Percentiles rank a stretch among this genome's conserved stretches.
Evolutionary conservation across 2,888 invertebrate genomes (phyloP).

Genomic region (Creontiades dilutus): DNA sequence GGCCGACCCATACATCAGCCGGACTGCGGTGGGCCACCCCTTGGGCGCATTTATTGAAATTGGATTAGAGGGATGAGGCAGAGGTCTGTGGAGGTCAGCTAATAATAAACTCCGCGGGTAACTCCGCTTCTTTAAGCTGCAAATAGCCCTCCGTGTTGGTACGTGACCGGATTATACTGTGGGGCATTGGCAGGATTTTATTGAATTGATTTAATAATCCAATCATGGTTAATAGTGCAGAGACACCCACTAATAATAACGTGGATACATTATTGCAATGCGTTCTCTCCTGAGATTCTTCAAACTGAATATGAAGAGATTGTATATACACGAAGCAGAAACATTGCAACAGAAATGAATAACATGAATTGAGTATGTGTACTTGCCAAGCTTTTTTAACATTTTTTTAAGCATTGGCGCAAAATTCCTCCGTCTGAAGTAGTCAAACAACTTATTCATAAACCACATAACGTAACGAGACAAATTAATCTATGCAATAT

Average conservation of each 20-base stretch:
- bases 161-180: neutral
- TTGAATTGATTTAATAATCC: neutral
- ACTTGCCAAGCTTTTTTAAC: too few species aligned
- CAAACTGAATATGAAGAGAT: too few species aligned
- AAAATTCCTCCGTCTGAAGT: too few species aligned
- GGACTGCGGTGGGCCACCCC: constrained; percentile 29
- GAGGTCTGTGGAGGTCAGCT: constrained; percentile 23
- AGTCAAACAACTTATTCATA: too few species aligned
- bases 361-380: too few species aligned
- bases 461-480: too few species aligned
- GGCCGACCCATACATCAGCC: constrained; percentile 6
- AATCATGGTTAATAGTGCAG: neutral
- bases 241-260: neutral
- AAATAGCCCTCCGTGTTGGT: neutral
- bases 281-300: too few species aligned
- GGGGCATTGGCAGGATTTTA: neutral
- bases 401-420: too few species aligned
- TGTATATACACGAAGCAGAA: too few species aligned
- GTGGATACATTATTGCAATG: neutral
- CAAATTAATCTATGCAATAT: too few species aligned
- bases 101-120: constrained; percentile 36
- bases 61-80: constrained; percentile 39
- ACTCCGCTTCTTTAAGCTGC: constrained; percentile 3
- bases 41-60: constrained; percentile 42
- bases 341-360: too few species aligned